Conservation (phyloP, 2,797 vertebrate genomes). For the Champsocephalus esox region DNA sequence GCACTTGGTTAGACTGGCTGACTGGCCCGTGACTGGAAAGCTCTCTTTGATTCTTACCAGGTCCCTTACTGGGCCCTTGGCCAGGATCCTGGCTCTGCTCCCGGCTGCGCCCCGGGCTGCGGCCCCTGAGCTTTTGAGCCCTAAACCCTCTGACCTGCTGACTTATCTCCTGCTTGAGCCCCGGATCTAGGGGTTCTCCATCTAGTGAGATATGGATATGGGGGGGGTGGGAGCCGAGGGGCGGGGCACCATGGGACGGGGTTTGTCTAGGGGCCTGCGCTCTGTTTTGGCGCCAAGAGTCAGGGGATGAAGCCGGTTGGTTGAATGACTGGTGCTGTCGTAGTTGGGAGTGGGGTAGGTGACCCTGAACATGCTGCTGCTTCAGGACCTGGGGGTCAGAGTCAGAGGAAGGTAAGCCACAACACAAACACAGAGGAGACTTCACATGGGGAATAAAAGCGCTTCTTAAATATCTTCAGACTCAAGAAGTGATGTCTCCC, state of each 20-base stretch:
- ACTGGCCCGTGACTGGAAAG: conserved; percentile 21
- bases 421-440: conserved; percentile 36
- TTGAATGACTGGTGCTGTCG: conserved; percentile 75
- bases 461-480: conserved; percentile 18
- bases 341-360: conserved; percentile 70
- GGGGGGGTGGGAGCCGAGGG: conserved; percentile 43
- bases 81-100: conserved; percentile 18
- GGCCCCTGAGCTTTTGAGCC: conserved; percentile 43
- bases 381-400: conserved; percentile 82
- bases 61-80: conserved; percentile 24
- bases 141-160: conserved; percentile 70
- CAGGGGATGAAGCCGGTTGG: conserved; percentile 64
- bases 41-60: conserved; percentile 32
- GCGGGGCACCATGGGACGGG: conserved; percentile 46
- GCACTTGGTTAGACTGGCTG: conserved; percentile 6
- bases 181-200: conserved; percentile 34
- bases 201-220: conserved; percentile 65
- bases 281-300: conserved; percentile 63
- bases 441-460: conserved; percentile 12
- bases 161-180: conserved; percentile 73
- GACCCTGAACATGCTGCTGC: conserved; percentile 78
- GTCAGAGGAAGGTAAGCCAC: conserved; percentile 80
- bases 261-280: conserved; percentile 42
- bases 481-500: conserved; percentile 11
- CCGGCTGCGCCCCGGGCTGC: conserved; percentile 39